Percentiles rank a stretch among this genome's conserved stretches.
These are phyloP conservation scores for Rotaria socialis DNA, from an alignment of 2,888 invertebrate genomes.

Conservation along the genomic window DNA sequence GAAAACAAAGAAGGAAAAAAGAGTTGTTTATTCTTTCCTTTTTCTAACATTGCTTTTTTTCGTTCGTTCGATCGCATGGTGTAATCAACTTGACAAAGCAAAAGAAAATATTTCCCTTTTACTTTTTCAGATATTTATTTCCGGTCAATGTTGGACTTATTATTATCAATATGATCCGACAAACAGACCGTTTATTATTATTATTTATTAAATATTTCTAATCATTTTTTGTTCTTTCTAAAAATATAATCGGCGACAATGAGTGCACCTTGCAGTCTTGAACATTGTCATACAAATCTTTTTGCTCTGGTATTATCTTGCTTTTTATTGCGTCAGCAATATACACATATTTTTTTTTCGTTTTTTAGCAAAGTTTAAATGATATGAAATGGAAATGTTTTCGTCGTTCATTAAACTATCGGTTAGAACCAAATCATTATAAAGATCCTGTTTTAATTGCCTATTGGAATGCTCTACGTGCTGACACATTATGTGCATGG, in stretches of 20 bases:
- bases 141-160: conserved; percentile 26
- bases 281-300: conserved; percentile 99
- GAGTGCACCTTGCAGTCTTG: conserved; percentile 81
- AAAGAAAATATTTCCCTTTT: neutral
- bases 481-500: conserved; percentile 96
- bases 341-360: conserved; percentile 46
- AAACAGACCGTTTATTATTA: conserved; percentile 1
- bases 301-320: conserved; percentile 80
- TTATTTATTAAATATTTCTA: conserved; percentile 22
- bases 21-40: neutral
- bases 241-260: neutral
- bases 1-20: conserved; percentile 19
- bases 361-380: conserved; percentile 85
- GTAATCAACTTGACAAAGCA: neutral
- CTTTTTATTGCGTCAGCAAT: conserved; percentile 58
- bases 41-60: neutral
- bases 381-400: conserved; percentile 98
- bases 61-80: neutral
- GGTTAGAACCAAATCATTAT: conserved; percentile 50
- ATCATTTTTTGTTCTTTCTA: neutral
- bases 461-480: conserved; percentile 63
- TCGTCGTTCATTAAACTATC: conserved; percentile 70
- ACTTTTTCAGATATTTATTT: neutral
- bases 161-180: conserved; percentile 9
- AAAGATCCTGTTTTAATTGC: conserved; percentile 61